phyloP scores from a whole-genome alignment of 2,113 vertebrate genomes.

The Shinisaurus crocodilurus region DNA sequence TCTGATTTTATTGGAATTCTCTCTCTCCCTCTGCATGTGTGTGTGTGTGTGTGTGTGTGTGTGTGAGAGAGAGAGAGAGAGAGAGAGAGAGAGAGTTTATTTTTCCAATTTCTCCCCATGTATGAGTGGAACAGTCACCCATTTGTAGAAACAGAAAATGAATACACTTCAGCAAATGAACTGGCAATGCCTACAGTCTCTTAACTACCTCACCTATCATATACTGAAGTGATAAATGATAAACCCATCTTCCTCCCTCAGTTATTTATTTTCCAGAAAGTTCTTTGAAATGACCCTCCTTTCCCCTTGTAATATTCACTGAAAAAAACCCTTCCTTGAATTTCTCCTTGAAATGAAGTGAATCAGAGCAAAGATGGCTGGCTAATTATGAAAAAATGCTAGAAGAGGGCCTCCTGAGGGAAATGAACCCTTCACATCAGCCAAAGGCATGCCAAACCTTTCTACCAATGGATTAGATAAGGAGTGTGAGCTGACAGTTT shows the following conservation, averaged over 20 bases:
- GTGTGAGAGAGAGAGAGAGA: too few species aligned
- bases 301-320: not conserved
- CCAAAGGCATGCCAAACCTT: slow-evolving; percentile 42
- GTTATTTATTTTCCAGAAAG: not conserved
- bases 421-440: slow-evolving; percentile 24
- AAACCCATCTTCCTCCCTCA: not conserved
- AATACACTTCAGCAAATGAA: not conserved
- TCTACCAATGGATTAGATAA: slow-evolving; percentile 39
- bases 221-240: not conserved
- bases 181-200: not conserved
- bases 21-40: too few species aligned
- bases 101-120: not conserved
- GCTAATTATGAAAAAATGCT: slow-evolving; percentile 2
- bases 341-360: slow-evolving; percentile 21
- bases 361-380: slow-evolving; percentile 18
- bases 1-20: too few species aligned
- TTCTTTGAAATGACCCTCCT: not conserved
- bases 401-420: slow-evolving; percentile 11
- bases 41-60: too few species aligned
- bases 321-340: not conserved
- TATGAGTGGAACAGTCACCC: not conserved
- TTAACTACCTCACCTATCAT: not conserved
- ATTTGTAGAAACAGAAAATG: not conserved
- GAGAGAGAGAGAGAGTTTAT: not conserved
- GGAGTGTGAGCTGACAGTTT: slow-evolving; percentile 32